A percentile compares a stretch with the other conserved stretches of the same genome.
Conservation (phyloP, 1,140 invertebrate species). For the Pachypsylla venusta region DNA sequence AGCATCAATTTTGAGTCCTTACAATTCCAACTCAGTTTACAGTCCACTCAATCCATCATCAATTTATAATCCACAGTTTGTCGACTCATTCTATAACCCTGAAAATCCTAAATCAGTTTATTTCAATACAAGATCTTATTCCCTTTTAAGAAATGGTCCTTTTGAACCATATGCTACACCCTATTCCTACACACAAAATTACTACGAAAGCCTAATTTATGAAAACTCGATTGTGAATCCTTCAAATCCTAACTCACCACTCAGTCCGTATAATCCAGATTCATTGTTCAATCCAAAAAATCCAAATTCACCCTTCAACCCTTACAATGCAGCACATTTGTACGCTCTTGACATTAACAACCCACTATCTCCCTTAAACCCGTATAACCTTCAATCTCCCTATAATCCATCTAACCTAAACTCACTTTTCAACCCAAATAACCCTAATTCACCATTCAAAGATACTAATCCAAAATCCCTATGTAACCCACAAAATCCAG, state of each 20-base stretch:
- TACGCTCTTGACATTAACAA: not conserved
- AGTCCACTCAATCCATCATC: not conserved
- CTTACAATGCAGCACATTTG: slow-evolving; percentile 2
- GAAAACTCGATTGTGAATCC: not conserved
- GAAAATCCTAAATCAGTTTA: not conserved
- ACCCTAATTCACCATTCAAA: not conserved
- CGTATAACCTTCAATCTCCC: not conserved
- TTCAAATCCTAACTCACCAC: not conserved
- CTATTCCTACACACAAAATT: no score
- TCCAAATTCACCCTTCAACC: not conserved
- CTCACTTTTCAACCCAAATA: not conserved
- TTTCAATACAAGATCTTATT: not conserved
- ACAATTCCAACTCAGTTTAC: not conserved
- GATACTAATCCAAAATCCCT: not conserved
- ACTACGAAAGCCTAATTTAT: not conserved
- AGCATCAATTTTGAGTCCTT: not conserved
- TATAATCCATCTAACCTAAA: not conserved
- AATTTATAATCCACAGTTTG: not conserved
- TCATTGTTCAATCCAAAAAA: slow-evolving; percentile 3
- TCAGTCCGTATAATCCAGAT: not conserved
- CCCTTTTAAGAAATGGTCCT: not conserved
- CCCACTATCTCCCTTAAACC: not conserved
- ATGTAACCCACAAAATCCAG: not conserved
- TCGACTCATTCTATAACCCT: not conserved
- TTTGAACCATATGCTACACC: not conserved